Percentiles rank a stretch among this genome's conserved stretches.
Conservation (phyloP, 2,888 invertebrate genomes). For the Drosophila stalkeri region DNA sequence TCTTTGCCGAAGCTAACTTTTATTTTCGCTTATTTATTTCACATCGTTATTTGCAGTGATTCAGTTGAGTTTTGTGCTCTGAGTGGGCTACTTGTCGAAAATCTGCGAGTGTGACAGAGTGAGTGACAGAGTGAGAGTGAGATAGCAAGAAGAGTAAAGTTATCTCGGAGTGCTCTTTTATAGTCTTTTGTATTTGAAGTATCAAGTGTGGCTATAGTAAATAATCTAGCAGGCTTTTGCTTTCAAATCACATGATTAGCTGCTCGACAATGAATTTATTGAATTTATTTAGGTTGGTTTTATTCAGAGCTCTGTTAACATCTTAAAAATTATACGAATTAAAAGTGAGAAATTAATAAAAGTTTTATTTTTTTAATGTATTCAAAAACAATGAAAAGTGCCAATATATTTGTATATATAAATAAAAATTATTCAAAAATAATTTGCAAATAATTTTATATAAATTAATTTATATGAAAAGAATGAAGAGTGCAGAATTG, state of each 20-base stretch:
- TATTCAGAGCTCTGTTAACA: background rate
- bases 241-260: background rate
- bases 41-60: conserved; percentile 45
- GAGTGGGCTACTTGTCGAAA: conserved; percentile 40
- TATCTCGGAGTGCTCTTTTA: conserved; percentile 7
- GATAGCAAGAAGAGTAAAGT: background rate
- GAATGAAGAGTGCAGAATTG: no score
- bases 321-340: background rate
- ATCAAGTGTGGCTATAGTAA: conserved; percentile 15
- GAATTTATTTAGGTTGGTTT: background rate
- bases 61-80: conserved; percentile 15
- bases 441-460: no score
- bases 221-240: conserved; percentile 1
- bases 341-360: background rate
- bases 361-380: background rate
- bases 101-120: background rate
- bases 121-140: background rate
- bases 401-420: no score
- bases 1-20: no score
- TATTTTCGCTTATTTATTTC: background rate
- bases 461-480: no score
- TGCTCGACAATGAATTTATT: background rate
- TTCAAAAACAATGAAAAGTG: no score
- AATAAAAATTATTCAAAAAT: no score
- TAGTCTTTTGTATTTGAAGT: conserved; percentile 9